Percentiles rank a stretch among this genome's conserved stretches.
Conservation (phyloP, 2,888 invertebrate species). For the Nowickia ferox region DNA sequence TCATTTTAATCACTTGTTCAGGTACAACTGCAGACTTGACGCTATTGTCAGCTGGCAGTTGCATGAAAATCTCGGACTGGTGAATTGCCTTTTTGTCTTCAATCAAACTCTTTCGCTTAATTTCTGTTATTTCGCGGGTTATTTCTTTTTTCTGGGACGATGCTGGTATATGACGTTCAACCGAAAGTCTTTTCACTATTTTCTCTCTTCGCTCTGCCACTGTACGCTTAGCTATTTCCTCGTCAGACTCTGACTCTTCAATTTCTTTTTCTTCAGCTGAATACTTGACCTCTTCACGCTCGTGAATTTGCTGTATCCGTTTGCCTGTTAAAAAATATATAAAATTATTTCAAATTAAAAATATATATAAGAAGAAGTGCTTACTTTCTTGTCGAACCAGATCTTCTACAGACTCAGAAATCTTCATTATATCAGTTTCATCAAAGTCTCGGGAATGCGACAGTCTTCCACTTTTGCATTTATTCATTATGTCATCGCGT, state of each 20-base stretch:
- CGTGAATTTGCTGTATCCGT: slow-evolving; percentile 83
- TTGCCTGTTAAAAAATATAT: slow-evolving; percentile 77
- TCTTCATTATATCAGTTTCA: slow-evolving; percentile 89
- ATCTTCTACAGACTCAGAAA: slow-evolving; percentile 84
- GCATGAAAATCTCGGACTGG: slow-evolving; percentile 83
- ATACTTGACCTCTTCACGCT: slow-evolving; percentile 89
- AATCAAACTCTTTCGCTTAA: slow-evolving; percentile 86
- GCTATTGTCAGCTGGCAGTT: slow-evolving; percentile 83
- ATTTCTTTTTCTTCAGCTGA: slow-evolving; percentile 91
- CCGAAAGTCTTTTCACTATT: slow-evolving; percentile 89
- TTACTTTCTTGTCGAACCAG: slow-evolving; percentile 82
- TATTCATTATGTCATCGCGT: slow-evolving; percentile 94
- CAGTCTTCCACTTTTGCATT: slow-evolving; percentile 86
- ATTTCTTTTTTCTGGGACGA: slow-evolving; percentile 90
- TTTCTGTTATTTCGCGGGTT: slow-evolving; percentile 88
- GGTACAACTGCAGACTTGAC: slow-evolving; percentile 81
- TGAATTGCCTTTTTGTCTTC: slow-evolving; percentile 83
- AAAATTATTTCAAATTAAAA: slow-evolving; percentile 8
- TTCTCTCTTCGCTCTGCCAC: slow-evolving; percentile 91
- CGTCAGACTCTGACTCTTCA: slow-evolving; percentile 86
- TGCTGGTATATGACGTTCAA: slow-evolving; percentile 88
- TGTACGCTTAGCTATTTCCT: slow-evolving; percentile 87
- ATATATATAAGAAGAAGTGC: slow-evolving; percentile 34
- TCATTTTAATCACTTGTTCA: slow-evolving; percentile 83
- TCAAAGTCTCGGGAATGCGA: slow-evolving; percentile 83